Percentiles rank a stretch among this genome's conserved stretches.
phyloP scores from a whole-genome alignment of 2,113 vertebrate species.

The Bettongia penicillata region DNA sequence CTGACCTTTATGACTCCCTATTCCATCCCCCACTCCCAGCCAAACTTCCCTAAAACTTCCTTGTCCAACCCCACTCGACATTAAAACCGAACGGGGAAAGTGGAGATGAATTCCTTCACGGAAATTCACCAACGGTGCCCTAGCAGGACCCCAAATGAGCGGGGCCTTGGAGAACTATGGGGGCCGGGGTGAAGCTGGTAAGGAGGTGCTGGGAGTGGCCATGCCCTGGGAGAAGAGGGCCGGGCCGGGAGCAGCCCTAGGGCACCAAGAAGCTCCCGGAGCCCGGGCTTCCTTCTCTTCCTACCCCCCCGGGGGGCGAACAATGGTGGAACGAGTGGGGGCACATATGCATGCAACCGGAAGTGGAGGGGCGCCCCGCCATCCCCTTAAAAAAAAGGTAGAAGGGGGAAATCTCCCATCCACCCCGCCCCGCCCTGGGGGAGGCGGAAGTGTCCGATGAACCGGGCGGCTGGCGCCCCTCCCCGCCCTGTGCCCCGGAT shows the following conservation, averaged over 20 bases:
- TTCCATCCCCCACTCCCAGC: not conserved
- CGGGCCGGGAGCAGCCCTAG: slow-evolving; percentile 30
- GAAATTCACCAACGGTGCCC: not conserved
- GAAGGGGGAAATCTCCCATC: slow-evolving; percentile 30
- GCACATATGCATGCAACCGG: not conserved
- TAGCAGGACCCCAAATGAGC: not conserved
- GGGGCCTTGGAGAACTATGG: not conserved
- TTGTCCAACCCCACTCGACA: not conserved
- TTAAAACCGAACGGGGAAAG: slow-evolving; percentile 56
- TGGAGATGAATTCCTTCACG: slow-evolving; percentile 58
- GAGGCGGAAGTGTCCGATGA: slow-evolving; percentile 78
- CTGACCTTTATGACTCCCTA: not conserved
- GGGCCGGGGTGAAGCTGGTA: not conserved
- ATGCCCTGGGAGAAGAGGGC: slow-evolving; percentile 54
- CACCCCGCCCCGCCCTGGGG: slow-evolving; percentile 69
- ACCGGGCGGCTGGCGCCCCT: slow-evolving; percentile 74
- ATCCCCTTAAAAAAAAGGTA: not conserved
- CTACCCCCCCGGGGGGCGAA: not conserved
- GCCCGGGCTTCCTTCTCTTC: not conserved
- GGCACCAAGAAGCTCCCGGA: slow-evolving; percentile 8
- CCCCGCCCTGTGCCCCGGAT: slow-evolving; percentile 78
- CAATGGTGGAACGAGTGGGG: slow-evolving; percentile 55
- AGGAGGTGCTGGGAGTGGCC: slow-evolving; percentile 46
- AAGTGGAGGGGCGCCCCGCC: slow-evolving; percentile 1
- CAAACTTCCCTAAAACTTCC: slow-evolving; percentile 66